A percentile compares a stretch with the other conserved stretches of the same genome.
Evolutionary conservation across 2,888 invertebrate genomes (phyloP).

Genomic region (Autographa gamma): DNA sequence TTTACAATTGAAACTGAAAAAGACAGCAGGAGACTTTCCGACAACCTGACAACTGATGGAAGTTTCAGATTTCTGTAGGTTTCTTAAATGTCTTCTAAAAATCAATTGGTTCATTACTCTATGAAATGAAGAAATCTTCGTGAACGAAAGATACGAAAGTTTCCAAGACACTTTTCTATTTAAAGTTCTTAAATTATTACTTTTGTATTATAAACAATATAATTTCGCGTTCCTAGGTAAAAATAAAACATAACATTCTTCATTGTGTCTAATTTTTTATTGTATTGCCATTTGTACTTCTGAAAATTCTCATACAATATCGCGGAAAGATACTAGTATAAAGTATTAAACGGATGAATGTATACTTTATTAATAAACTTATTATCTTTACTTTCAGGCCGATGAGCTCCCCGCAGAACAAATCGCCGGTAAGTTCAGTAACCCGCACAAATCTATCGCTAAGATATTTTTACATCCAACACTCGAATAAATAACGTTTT

Average conservation of each 20-base stretch:
- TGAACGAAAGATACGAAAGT: too few relatives aligned
- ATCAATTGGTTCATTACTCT: too few relatives aligned
- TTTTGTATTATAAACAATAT: too few relatives aligned
- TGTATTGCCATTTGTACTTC: not conserved
- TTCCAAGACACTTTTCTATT: too few relatives aligned
- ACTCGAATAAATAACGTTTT: constrained; percentile 49
- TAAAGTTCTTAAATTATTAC: too few relatives aligned
- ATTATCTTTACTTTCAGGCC: constrained; percentile 89
- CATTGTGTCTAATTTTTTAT: constrained; percentile 14
- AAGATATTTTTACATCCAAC: constrained; percentile 56
- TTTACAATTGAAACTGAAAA: too few relatives aligned
- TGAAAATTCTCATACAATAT: not conserved
- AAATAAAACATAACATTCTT: not conserved
- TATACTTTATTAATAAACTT: constrained; percentile 47
- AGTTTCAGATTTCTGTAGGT: too few relatives aligned
- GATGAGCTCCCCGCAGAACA: constrained; percentile 97
- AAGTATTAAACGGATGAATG: not conserved
- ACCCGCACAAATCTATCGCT: constrained; percentile 56
- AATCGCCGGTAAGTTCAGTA: constrained; percentile 93
- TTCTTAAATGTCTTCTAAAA: too few relatives aligned
- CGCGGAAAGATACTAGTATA: not conserved
- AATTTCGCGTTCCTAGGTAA: too few relatives aligned
- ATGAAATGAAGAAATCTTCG: too few relatives aligned
- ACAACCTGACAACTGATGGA: too few relatives aligned
- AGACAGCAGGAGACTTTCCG: too few relatives aligned